Base-by-base conservation (phyloP, 2,888 invertebrate species). In the Boloria selene region DNA sequence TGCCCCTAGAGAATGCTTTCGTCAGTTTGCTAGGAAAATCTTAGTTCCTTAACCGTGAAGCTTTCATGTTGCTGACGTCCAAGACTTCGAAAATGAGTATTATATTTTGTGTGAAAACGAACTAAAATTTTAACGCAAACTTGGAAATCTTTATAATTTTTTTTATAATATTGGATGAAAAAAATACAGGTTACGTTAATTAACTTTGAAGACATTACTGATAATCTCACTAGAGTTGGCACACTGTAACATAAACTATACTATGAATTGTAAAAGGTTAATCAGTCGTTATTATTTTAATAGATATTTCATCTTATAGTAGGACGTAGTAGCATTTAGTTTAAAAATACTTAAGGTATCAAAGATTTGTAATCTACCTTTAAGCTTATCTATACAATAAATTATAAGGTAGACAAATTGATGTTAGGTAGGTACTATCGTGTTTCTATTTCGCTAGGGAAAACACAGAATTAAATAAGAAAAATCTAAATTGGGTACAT, bases 21-120 rank as follows among this genome's bases (percentile, higher is more conserved):
- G 50, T 59, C 64, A 44, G 58, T 59, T 64, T 64, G 22, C 47
- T 59, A 45, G 45, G 45, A 42, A 58, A 64, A 38, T 56, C 58
- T 58, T 63, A 56, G 63, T 50, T 55, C 49, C 38, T 56, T 13
- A 59, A 59, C 59, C 13, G 49, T 47, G 59, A 14, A 59, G 38
- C 59, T 26, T 16, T 7, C 49, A 49, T 59, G 49, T 31, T 59
- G 26, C 47, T 16, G 47, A 49, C 59, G 31, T 59, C 31, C 17
- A 49, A 17, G 49, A 59, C n/a, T 58, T 59, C 49, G 17, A 31
- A 49, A 45, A 56, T 45, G 59, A 17, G 31, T 14, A 59, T 31
- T 38, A 38, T 49, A 14, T 31, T 49, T 49, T 16, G 14, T 47
- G 17, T 51, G 45, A 55, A 50, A 50, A 31, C 13, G 49, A 59